Evolutionary conservation across 2,888 invertebrate species (phyloP).

Genomic region (Spilosoma lubricipeda): DNA sequence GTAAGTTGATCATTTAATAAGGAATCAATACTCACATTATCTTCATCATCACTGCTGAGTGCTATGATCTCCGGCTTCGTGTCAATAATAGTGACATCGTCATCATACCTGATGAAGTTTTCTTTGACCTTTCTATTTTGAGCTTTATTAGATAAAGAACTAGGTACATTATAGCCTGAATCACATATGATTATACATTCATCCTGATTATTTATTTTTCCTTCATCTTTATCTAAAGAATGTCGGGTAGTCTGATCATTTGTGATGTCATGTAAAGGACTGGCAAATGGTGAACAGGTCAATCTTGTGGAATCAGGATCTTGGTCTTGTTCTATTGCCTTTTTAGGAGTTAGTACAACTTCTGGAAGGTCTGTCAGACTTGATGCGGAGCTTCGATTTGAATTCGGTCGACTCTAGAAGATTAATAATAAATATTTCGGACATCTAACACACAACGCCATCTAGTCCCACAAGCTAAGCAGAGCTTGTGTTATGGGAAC

Average conservation of each 20-base stretch:
- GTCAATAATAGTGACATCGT: slow-evolving; percentile 77
- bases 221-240: slow-evolving; percentile 8
- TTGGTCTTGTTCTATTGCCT: slow-evolving; percentile 31
- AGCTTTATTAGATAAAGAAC: slow-evolving; percentile 48
- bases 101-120: slow-evolving; percentile 60
- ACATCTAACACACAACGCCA: no score
- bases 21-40: slow-evolving; percentile 11
- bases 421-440: no score
- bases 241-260: slow-evolving; percentile 36
- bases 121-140: slow-evolving; percentile 55
- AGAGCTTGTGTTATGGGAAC: no score
- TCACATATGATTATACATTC: slow-evolving; percentile 48
- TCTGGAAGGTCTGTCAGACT: slow-evolving; percentile 56
- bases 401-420: slow-evolving; percentile 58
- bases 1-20: background rate
- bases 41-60: slow-evolving; percentile 80
- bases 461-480: no score
- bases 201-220: slow-evolving; percentile 26
- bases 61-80: slow-evolving; percentile 74
- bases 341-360: slow-evolving; percentile 31
- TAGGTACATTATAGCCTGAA: slow-evolving; percentile 37
- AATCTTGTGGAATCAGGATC: slow-evolving; percentile 59
- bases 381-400: slow-evolving; percentile 47
- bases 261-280: slow-evolving; percentile 67
- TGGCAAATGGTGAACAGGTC: slow-evolving; percentile 73